Percentiles rank a stretch among this genome's conserved stretches.
These are phyloP conservation scores for Poeciliopsis occidentalis DNA, from an alignment of 2,113 vertebrate genomes.

Conservation along the genomic window DNA sequence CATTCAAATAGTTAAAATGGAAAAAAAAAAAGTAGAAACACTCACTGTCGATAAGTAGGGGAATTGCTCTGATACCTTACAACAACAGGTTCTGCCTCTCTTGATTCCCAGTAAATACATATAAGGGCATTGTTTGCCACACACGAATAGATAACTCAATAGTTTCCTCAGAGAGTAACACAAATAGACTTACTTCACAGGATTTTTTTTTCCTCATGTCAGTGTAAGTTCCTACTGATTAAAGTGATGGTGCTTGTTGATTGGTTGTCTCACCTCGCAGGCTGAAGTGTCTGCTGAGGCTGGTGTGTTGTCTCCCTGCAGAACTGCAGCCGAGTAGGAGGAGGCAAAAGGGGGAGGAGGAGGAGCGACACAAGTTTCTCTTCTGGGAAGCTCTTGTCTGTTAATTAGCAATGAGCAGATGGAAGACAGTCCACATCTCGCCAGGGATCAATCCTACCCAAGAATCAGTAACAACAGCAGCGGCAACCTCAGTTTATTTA, in stretches of 20 bases:
- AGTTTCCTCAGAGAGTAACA: conserved; percentile 4
- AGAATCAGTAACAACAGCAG: conserved; percentile 51
- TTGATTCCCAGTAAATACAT: conserved; percentile 10
- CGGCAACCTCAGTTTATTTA: conserved; percentile 59
- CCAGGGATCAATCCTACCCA: conserved; percentile 68
- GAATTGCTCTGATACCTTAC: not conserved
- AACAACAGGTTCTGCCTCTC: conserved; percentile 2
- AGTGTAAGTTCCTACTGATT: conserved; percentile 36
- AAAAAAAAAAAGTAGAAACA: not conserved
- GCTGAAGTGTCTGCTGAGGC: conserved; percentile 47
- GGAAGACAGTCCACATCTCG: conserved; percentile 71
- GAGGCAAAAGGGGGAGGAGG: conserved; percentile 41
- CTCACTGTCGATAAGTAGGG: no score
- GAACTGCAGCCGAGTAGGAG: conserved; percentile 45
- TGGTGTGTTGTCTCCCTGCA: conserved; percentile 48
- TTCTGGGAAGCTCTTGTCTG: conserved; percentile 71
- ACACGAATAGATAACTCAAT: not conserved
- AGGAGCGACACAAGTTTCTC: conserved; percentile 47
- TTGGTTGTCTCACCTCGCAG: conserved; percentile 59
- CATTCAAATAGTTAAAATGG: not conserved
- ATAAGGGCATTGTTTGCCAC: conserved; percentile 1
- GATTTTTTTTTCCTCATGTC: conserved; percentile 18
- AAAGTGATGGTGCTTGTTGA: conserved; percentile 38
- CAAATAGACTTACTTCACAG: conserved; percentile 22
- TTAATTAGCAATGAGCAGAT: conserved; percentile 81